phyloP scores from a whole-genome alignment of 2,888 invertebrate species.

The Volucella inflata region DNA sequence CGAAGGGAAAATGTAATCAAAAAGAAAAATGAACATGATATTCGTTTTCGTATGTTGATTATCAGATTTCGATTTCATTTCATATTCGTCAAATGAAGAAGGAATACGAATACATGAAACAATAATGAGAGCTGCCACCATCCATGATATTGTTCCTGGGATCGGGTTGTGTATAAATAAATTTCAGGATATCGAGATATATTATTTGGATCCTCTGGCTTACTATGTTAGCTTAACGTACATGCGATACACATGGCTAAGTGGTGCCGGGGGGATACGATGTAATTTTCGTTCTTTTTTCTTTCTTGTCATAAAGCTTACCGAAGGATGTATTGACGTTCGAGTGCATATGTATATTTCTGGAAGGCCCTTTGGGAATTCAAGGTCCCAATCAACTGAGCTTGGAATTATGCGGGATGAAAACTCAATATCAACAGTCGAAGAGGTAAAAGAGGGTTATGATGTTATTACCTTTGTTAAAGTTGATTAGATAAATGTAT shows the following conservation, averaged over 20 bases:
- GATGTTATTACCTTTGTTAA: conserved; percentile 1
- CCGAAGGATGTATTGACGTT: conserved; percentile 23
- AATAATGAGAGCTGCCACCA: conserved; percentile 41
- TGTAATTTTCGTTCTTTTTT: conserved; percentile 34
- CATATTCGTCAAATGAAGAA: conserved; percentile 60
- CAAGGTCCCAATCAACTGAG: conserved; percentile 46
- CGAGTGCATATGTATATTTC: background rate
- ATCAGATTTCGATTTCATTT: conserved; percentile 72
- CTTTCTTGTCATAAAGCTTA: conserved; percentile 22
- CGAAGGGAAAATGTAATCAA: conserved; percentile 55
- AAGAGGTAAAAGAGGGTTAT: background rate
- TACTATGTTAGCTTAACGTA: background rate
- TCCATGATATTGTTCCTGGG: conserved; percentile 54
- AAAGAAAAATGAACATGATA: conserved; percentile 41
- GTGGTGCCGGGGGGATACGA: conserved; percentile 16
- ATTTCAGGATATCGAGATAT: conserved; percentile 34
- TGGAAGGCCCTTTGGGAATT: conserved; percentile 19
- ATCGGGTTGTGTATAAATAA: conserved; percentile 29
- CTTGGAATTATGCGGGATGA: conserved; percentile 38
- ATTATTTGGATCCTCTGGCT: conserved; percentile 26
- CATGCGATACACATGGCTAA: background rate
- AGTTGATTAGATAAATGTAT: conserved; percentile 26
- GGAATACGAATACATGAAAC: conserved; percentile 50
- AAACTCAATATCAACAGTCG: conserved; percentile 34
- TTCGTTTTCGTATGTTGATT: conserved; percentile 46